Conservation (phyloP, 2,797 vertebrate species). For the Bradypodion pumilum region DNA sequence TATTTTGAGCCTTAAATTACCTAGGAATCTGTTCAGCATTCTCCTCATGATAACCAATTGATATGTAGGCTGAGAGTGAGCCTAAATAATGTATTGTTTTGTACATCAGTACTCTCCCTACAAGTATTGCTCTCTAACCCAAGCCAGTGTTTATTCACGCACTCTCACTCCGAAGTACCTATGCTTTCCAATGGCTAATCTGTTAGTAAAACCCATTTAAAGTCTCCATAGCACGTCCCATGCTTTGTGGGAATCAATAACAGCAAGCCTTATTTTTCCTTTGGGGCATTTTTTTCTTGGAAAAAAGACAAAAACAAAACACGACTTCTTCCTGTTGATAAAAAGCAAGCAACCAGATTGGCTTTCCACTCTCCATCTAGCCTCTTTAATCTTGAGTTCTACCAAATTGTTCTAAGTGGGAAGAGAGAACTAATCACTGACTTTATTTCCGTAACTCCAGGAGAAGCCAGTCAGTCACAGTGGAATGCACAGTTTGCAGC, state of each 20-base stretch:
- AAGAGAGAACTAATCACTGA: slow-evolving; percentile 66
- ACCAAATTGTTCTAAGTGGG: slow-evolving; percentile 69
- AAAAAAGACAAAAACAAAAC: slow-evolving; percentile 34
- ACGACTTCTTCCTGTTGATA: slow-evolving; percentile 47
- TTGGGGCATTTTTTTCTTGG: neutral
- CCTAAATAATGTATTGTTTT: too few relatives aligned
- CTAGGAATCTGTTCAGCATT: too few relatives aligned
- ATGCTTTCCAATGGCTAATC: neutral
- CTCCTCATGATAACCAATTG: too few relatives aligned
- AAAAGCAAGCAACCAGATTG: slow-evolving; percentile 46
- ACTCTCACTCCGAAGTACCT: too few relatives aligned
- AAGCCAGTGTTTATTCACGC: too few relatives aligned
- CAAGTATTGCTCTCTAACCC: too few relatives aligned
- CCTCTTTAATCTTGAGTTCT: slow-evolving; percentile 70
- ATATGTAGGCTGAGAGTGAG: too few relatives aligned
- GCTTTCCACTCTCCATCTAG: slow-evolving; percentile 62
- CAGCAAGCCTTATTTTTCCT: neutral
- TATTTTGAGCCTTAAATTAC: too few relatives aligned
- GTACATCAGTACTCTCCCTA: too few relatives aligned
- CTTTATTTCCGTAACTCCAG: slow-evolving; percentile 59
- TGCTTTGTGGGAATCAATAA: neutral
- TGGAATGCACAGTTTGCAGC: slow-evolving; percentile 33
- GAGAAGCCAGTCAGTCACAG: slow-evolving; percentile 28
- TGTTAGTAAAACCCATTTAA: neutral
- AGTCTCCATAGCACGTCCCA: neutral